Conservation (phyloP, 2,888 invertebrate genomes). For the Amaurobius ferox region DNA sequence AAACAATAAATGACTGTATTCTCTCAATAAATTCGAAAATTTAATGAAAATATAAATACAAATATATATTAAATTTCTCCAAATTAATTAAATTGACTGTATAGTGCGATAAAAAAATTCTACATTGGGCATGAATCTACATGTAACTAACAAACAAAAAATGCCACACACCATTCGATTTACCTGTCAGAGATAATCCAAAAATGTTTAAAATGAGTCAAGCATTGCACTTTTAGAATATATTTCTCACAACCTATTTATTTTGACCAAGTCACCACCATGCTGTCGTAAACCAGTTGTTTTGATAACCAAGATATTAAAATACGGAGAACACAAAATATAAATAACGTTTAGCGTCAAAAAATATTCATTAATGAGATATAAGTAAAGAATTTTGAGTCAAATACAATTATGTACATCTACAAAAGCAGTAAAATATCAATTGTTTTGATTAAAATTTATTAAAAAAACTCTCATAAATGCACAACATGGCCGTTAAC, state of each 20-base stretch:
- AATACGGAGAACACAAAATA: constrained; percentile 19
- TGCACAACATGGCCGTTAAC: constrained; percentile 69
- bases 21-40: too few relatives aligned
- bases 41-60: too few relatives aligned
- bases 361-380: constrained; percentile 5
- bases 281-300: constrained; percentile 70
- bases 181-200: constrained; percentile 8
- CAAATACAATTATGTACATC: background rate
- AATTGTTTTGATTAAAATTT: constrained; percentile 51
- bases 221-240: constrained; percentile 25
- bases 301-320: constrained; percentile 54
- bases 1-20: too few relatives aligned
- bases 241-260: constrained; percentile 66
- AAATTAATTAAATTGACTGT: too few relatives aligned
- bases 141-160: background rate
- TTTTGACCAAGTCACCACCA: constrained; percentile 69
- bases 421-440: constrained; percentile 21
- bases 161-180: constrained; percentile 1
- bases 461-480: constrained; percentile 52
- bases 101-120: too few relatives aligned
- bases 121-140: too few relatives aligned
- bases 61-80: too few relatives aligned
- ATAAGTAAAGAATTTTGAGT: background rate
- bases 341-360: constrained; percentile 21
- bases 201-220: constrained; percentile 28